Conservation (phyloP, 2,797 vertebrate species). For the Chelmon rostratus region DNA sequence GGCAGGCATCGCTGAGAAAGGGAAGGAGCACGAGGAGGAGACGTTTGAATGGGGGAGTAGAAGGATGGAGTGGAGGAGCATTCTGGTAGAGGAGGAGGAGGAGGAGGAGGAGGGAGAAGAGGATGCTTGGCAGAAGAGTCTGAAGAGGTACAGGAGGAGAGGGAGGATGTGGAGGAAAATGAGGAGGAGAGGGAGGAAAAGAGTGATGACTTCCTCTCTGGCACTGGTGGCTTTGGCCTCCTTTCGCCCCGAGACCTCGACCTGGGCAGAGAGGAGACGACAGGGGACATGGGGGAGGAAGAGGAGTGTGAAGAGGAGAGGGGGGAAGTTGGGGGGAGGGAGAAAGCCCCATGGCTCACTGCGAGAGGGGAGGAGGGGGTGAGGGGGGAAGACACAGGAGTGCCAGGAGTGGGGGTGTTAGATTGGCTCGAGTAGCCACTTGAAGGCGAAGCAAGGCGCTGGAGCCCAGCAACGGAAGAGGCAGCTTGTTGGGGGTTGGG, state of each 20-base stretch:
- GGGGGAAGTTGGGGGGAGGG: slow-evolving; percentile 82
- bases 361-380: slow-evolving; percentile 77
- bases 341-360: slow-evolving; percentile 50
- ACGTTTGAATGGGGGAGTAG: background rate
- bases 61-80: slow-evolving; percentile 21
- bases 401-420: slow-evolving; percentile 90
- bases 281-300: slow-evolving; percentile 69
- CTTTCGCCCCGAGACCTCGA: slow-evolving; percentile 28
- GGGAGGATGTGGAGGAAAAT: slow-evolving; percentile 89
- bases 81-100: slow-evolving; percentile 46
- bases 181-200: slow-evolving; percentile 88
- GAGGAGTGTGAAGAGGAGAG: slow-evolving; percentile 85
- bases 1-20: slow-evolving; percentile 7
- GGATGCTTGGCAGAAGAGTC: slow-evolving; percentile 79
- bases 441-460: slow-evolving; percentile 90
- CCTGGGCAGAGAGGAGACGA: slow-evolving; percentile 74
- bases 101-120: slow-evolving; percentile 59
- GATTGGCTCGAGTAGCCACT: slow-evolving; percentile 96
- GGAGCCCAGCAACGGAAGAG: slow-evolving; percentile 78
- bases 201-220: slow-evolving; percentile 95
- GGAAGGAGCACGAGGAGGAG: slow-evolving; percentile 20
- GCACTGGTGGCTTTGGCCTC: slow-evolving; percentile 91
- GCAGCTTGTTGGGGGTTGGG: slow-evolving; percentile 46
- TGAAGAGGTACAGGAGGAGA: slow-evolving; percentile 87
- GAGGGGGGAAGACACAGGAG: slow-evolving; percentile 86